Percentiles rank a stretch among this genome's conserved stretches.
Evolutionary conservation across 2,888 invertebrate genomes (phyloP).

Genomic region (Coleophora flavipennella): DNA sequence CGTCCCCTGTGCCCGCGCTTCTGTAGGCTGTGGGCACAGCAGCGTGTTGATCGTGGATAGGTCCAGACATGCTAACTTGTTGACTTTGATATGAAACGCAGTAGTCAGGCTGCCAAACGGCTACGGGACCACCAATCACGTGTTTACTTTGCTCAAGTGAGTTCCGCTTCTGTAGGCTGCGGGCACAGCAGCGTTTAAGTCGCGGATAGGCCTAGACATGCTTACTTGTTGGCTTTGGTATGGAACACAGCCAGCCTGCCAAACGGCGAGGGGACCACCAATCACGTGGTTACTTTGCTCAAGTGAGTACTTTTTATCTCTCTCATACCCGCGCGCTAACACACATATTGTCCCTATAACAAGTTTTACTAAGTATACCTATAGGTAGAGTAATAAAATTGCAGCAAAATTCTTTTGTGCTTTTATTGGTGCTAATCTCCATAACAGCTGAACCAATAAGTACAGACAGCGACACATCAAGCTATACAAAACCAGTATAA

Average conservation of each 20-base stretch:
- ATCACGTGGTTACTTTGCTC: constrained; percentile 91
- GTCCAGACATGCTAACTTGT: constrained; percentile 92
- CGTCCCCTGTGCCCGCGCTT: too few relatives aligned
- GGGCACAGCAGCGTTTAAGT: too few relatives aligned
- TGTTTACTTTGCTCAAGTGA: constrained; percentile 84
- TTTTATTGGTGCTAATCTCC: too few relatives aligned
- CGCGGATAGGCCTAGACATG: constrained; percentile 86
- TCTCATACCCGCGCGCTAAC: too few relatives aligned
- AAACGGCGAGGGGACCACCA: constrained; percentile 93
- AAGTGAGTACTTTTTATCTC: too few relatives aligned
- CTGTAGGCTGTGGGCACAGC: constrained; percentile 78
- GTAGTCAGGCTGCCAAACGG: constrained; percentile 95
- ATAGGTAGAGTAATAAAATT: too few relatives aligned
- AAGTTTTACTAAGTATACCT: too few relatives aligned
- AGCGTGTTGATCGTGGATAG: constrained; percentile 85
- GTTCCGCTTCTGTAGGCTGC: constrained; percentile 3
- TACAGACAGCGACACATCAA: too few relatives aligned
- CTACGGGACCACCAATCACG: constrained; percentile 92
- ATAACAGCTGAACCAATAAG: too few relatives aligned
- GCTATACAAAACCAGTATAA: too few relatives aligned
- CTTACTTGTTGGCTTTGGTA: constrained; percentile 91
- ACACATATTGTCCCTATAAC: too few relatives aligned
- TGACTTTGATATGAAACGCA: constrained; percentile 93
- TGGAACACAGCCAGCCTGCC: constrained; percentile 94
- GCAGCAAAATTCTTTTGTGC: too few relatives aligned